Conservation (phyloP, 2,113 vertebrate species). For the Trochalopteron elliotii region DNA sequence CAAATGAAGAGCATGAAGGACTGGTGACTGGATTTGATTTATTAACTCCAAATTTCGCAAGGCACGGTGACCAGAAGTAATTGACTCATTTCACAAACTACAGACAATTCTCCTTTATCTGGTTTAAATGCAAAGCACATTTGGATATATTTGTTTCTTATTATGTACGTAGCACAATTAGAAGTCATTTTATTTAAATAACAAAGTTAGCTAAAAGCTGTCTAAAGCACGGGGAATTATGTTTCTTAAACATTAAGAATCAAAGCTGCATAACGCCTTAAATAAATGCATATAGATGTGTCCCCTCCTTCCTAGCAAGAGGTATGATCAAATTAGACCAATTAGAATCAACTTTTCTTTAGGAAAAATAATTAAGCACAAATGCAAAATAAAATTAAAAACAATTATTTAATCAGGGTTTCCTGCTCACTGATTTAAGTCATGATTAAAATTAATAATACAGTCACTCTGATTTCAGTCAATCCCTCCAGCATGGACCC, state of each 20-base stretch:
- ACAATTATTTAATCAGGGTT: slow-evolving; percentile 67
- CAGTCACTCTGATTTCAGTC: slow-evolving; percentile 29
- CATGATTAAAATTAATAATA: slow-evolving; percentile 57
- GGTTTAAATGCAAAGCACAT: neutral
- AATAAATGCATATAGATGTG: neutral
- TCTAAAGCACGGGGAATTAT: neutral
- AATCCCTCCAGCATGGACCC: neutral
- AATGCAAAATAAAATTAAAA: slow-evolving; percentile 66
- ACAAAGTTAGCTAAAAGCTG: slow-evolving; percentile 3
- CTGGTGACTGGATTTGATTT: neutral
- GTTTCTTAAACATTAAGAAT: slow-evolving; percentile 19
- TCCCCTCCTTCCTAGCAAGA: neutral
- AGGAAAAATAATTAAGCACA: slow-evolving; percentile 64
- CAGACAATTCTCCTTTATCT: neutral
- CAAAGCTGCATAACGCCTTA: neutral
- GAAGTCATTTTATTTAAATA: slow-evolving; percentile 10
- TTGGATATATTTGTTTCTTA: neutral
- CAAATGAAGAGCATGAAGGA: neutral
- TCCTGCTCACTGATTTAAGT: slow-evolving; percentile 61
- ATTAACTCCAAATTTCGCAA: neutral
- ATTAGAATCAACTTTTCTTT: slow-evolving; percentile 67
- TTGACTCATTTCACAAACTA: neutral
- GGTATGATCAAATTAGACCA: slow-evolving; percentile 47
- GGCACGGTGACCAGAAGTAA: neutral
- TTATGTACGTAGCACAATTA: neutral